Base-by-base conservation (phyloP, 92 coral and sea anemone genomes). In the Porites divaricata region DNA sequence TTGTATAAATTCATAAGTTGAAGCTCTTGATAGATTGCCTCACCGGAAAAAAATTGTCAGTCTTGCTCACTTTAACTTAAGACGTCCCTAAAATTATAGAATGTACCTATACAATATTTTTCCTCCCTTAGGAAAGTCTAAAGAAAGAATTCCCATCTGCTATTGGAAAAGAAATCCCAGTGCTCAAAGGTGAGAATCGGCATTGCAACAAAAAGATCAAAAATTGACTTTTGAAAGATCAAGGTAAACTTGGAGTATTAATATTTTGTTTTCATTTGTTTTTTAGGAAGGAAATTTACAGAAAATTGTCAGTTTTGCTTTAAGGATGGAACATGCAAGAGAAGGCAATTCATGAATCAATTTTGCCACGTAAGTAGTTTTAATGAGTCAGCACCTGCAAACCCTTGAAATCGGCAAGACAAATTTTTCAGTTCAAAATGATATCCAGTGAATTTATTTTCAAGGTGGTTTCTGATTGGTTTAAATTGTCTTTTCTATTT, bases 311-410 rank as follows among this genome's bases (percentile, higher is more conserved):
- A 87, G 51, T 90, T 90, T 8, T 76, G 90, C 63, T 54, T 86
- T 56, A 90, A 89, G 67, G 93, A 90, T 81, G 90, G 93, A 3
- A 85, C 87, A 14, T 90, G 93, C 61, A 90, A 90, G 35, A 74
- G 93, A 28, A 70, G 76, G 63, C 77, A 87, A 23, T 67, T 81
- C 24, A 61, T 81, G 77, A 90, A 90, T 59, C 89, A 90, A 61
- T 89, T 89, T 81, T 89, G 92, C 51, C 74, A 80, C 52, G 92
- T 89, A 76, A 89, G 92, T 85, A 22, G 16, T 19, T 54, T 54
- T 0, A 54, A 35, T 35, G 45, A 35, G 45, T 35, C 19, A 22
- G 9, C 65, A 54, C 21, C 45, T 35, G 45, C 45, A 35, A 3
- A 35, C 45, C 45, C 5, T 35, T 35, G 6, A 35, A 35, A 35